phyloP scores from a whole-genome alignment of 2,888 invertebrate genomes.

The Acrocyrtus sp. region DNA sequence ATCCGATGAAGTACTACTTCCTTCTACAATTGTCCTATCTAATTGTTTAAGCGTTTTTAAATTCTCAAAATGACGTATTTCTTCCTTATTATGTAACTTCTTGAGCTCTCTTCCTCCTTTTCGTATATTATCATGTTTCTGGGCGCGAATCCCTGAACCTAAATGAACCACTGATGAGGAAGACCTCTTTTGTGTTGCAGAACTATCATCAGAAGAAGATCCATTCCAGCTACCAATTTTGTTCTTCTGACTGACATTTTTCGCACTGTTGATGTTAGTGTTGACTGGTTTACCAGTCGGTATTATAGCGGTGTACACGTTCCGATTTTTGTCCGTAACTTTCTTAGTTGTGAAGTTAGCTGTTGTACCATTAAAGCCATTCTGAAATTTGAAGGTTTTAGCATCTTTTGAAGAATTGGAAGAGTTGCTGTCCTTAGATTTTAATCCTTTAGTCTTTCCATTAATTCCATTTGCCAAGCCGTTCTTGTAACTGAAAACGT shows the following conservation, averaged over 20 bases:
- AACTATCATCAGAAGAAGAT: neutral
- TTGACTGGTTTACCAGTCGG: constrained; percentile 1
- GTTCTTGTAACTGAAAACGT: constrained; percentile 33
- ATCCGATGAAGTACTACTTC: neutral
- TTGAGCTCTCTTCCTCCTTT: constrained; percentile 32
- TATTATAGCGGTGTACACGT: constrained; percentile 28
- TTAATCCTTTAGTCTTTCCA: constrained; percentile 1
- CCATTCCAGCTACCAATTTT: constrained; percentile 2
- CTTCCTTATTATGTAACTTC: constrained; percentile 16
- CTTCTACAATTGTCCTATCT: constrained; percentile 40
- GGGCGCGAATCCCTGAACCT: neutral
- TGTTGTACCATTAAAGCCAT: constrained; percentile 6
- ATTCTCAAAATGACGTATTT: constrained; percentile 51
- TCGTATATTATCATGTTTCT: constrained; percentile 7
- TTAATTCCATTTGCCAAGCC: constrained; percentile 10
- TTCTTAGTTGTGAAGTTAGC: constrained; percentile 26
- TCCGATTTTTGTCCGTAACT: constrained; percentile 35
- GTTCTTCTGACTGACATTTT: too few relatives aligned
- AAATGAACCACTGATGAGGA: constrained; percentile 3
- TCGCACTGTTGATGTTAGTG: neutral
- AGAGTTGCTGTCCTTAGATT: neutral
- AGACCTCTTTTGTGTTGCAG: neutral
- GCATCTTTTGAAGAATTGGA: constrained; percentile 8
- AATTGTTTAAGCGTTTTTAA: constrained; percentile 58
- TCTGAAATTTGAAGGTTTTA: constrained; percentile 11